Evolutionary conservation across 2,797 vertebrate genomes (phyloP), one percentile per base, ranked within the genome.

Genomic region (Hylomyscus alleni): DNA sequence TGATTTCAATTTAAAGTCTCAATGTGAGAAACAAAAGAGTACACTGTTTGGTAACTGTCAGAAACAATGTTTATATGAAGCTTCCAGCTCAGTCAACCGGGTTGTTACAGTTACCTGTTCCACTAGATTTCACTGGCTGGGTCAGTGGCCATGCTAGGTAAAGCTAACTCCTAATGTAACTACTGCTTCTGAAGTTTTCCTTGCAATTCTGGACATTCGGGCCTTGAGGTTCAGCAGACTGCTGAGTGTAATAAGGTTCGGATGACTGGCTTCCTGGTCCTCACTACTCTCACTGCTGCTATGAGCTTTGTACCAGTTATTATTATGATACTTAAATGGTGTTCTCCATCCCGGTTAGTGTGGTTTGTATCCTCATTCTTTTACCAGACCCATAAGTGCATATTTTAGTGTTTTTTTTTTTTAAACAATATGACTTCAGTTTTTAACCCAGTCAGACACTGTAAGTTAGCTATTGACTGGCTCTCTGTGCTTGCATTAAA

Each of bases 201-300:
- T 78, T 93, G 24, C 37, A 80, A 60, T 76, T 80, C 34, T 80
- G 26, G 83, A 58, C 24, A 0, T 2, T 90, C 85, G 90, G 95
- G 47, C 34, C 52, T 89, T 58, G 15, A 94, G n/a, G 24, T 44
- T 89, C 91, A 19, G 50, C 84, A 87, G 17, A 11, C 62, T 76
- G 56, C 20, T 77, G 34, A 89, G 62, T 88, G 24, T 37, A 94
- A 9, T 47, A 31, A 67, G 50, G 76, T 94, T 22, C 91, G 47
- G 47, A 8, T 80, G 20, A 80, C 60, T 75, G n/a, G 58, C 76
- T 95, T 93, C 62, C 6, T 89, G 50, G 20, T 77, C 72, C 75
- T 85, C 60, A 4, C 56, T 83, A 56, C 29, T 96, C 89, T 96
- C 82, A 52, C 37, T 76, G 87, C 67, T 89, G 22, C 40, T 91